These are phyloP conservation scores for Euplagia quadripunctaria DNA, from an alignment of 2,888 invertebrate species.

Conservation along the genomic window DNA sequence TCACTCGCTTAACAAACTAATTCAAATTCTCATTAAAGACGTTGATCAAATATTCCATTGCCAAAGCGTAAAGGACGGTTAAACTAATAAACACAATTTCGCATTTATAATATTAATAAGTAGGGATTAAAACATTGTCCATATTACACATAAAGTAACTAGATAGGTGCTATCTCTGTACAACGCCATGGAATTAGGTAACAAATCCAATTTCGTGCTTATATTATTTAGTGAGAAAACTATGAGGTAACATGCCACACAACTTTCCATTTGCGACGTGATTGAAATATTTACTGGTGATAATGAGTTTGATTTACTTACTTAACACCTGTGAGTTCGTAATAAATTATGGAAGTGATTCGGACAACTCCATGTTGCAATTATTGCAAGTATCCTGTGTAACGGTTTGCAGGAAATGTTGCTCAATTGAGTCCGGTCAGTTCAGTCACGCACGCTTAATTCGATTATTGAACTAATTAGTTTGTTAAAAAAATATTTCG, in stretches of 20 bases:
- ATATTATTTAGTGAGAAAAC: conserved; percentile 25
- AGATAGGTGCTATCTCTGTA: not conserved
- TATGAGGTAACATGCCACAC: conserved; percentile 36
- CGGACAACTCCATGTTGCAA: conserved; percentile 39
- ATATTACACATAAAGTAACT: not conserved
- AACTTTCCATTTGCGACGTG: conserved; percentile 42
- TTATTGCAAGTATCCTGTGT: conserved; percentile 31
- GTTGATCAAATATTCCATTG: not conserved
- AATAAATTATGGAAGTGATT: conserved; percentile 27
- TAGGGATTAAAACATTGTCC: not conserved
- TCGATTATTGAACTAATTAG: conserved; percentile 40
- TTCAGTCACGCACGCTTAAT: conserved; percentile 51
- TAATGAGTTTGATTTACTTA: conserved; percentile 20
- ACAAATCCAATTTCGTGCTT: conserved; percentile 23
- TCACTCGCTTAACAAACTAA: too few relatives aligned
- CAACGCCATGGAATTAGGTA: conserved; percentile 1
- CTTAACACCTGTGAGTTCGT: not conserved
- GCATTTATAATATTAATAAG: too few relatives aligned
- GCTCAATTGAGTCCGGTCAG: conserved; percentile 43
- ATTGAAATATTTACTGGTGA: conserved; percentile 27
- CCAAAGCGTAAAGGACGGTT: not conserved
- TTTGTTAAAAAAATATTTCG: conserved; percentile 43
- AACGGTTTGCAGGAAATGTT: conserved; percentile 27
- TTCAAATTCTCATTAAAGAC: too few relatives aligned
- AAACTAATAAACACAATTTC: not conserved